Evolutionary conservation across 2,113 vertebrate species (phyloP).

Genomic region (Petaurus breviceps): DNA sequence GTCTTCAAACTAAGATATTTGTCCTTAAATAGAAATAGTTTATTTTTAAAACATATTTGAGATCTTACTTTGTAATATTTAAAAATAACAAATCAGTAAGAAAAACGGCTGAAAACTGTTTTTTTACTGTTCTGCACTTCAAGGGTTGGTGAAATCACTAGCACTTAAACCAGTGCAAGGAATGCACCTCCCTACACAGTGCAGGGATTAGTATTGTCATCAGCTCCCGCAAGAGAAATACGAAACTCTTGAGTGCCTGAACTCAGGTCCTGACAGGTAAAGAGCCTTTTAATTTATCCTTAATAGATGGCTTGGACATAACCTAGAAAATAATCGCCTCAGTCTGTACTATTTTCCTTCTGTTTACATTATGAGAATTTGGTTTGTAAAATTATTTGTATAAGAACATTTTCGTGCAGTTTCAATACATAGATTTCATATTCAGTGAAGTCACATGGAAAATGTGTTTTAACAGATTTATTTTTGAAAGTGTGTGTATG

Average conservation of each 20-base stretch:
- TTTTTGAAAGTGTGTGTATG: neutral
- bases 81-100: constrained; percentile 61
- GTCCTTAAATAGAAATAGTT: constrained; percentile 58
- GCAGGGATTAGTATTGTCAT: constrained; percentile 65
- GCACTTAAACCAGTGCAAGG: constrained; percentile 72
- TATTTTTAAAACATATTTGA: constrained; percentile 57
- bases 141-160: constrained; percentile 75
- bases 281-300: constrained; percentile 55
- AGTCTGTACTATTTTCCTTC: constrained; percentile 46
- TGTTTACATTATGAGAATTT: constrained; percentile 22
- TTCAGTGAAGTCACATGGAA: constrained; percentile 17
- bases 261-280: constrained; percentile 72
- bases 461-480: constrained; percentile 17
- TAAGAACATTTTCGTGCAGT: constrained; percentile 24
- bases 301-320: constrained; percentile 50
- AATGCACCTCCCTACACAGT: constrained; percentile 68
- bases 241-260: constrained; percentile 66
- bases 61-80: constrained; percentile 56
- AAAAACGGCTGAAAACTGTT: constrained; percentile 72
- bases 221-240: constrained; percentile 68
- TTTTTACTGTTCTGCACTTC: constrained; percentile 74
- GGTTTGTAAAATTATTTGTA: constrained; percentile 51
- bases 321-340: constrained; percentile 50
- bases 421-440: constrained; percentile 5
- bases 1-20: constrained; percentile 53